Conservation (phyloP, 2,797 vertebrate species). For the Buceros bicornis region DNA sequence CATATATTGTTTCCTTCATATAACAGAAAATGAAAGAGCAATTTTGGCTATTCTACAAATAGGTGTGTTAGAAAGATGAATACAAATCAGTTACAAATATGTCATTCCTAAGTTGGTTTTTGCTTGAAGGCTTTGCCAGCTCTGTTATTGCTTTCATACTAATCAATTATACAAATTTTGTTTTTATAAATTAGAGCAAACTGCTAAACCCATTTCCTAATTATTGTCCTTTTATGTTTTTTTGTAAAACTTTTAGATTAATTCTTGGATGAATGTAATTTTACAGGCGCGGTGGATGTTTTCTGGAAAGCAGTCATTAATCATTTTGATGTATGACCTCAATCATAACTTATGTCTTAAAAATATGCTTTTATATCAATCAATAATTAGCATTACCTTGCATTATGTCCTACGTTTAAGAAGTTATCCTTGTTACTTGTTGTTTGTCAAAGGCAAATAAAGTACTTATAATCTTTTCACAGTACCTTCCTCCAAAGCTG, state of each 20-base stretch:
- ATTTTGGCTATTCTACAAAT: not conserved
- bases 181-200: slow-evolving; percentile 10
- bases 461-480: not conserved
- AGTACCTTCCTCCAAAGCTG: not conserved
- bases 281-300: not conserved
- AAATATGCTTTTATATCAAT: slow-evolving; percentile 4
- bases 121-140: slow-evolving; percentile 25
- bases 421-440: not conserved
- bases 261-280: slow-evolving; percentile 20
- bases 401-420: not conserved
- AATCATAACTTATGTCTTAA: not conserved
- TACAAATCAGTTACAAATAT: not conserved
- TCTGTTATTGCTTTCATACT: not conserved
- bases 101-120: not conserved
- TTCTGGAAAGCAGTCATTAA: slow-evolving; percentile 35
- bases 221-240: slow-evolving; percentile 37
- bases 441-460: not conserved
- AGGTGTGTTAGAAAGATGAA: not conserved
- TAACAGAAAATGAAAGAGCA: not conserved
- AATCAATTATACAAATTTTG: slow-evolving; percentile 30
- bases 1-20: not conserved
- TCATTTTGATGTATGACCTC: not conserved
- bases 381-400: not conserved
- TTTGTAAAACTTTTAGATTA: slow-evolving; percentile 41
- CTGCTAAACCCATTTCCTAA: not conserved